phyloP scores from a whole-genome alignment of 1,140 invertebrate species.

The Scaptodrosophila lebanonensis region DNA sequence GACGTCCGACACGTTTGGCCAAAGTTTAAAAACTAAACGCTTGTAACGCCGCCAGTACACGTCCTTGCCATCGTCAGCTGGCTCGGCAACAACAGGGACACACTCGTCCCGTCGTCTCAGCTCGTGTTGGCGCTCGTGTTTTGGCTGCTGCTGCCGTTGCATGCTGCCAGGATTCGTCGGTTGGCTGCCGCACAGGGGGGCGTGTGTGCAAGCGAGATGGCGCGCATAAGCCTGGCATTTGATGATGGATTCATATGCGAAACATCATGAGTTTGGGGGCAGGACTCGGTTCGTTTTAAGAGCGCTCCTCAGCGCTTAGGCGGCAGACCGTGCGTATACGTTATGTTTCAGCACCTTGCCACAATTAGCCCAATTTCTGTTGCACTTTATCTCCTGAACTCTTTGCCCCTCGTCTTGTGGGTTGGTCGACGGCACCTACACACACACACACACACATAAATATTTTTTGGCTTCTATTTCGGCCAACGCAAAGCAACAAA shows the following conservation, averaged over 20 bases:
- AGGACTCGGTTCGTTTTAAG: constrained; percentile 9
- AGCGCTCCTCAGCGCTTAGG: constrained; percentile 13
- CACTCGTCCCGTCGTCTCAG: constrained; percentile 13
- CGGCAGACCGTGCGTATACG: constrained; percentile 22
- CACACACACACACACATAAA: constrained; percentile 20
- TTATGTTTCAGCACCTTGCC: constrained; percentile 10
- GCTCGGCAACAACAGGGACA: constrained; percentile 18
- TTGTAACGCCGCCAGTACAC: constrained; percentile 8
- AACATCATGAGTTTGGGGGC: constrained; percentile 2
- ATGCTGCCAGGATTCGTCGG: constrained; percentile 49
- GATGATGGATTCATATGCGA: constrained; percentile 19
- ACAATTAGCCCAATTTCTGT: constrained; percentile 63
- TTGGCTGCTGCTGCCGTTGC: too few relatives aligned
- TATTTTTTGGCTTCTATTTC: constrained; percentile 44
- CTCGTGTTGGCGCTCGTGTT: constrained; percentile 3
- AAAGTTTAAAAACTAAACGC: constrained; percentile 68
- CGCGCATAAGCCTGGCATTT: constrained; percentile 4
- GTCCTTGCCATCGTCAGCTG: constrained; percentile 40
- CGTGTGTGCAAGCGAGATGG: constrained; percentile 30
- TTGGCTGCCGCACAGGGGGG: constrained; percentile 14
- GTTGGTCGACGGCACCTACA: constrained; percentile 67
- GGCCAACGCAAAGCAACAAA: constrained; percentile 20
- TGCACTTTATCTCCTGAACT: too few relatives aligned
- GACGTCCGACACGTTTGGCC: constrained; percentile 68
- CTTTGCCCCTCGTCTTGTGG: too few relatives aligned